A percentile compares a stretch with the other conserved stretches of the same genome.
Evolutionary conservation across 1,140 invertebrate genomes (phyloP).

Genomic region (Aphaenogaster rudis): DNA sequence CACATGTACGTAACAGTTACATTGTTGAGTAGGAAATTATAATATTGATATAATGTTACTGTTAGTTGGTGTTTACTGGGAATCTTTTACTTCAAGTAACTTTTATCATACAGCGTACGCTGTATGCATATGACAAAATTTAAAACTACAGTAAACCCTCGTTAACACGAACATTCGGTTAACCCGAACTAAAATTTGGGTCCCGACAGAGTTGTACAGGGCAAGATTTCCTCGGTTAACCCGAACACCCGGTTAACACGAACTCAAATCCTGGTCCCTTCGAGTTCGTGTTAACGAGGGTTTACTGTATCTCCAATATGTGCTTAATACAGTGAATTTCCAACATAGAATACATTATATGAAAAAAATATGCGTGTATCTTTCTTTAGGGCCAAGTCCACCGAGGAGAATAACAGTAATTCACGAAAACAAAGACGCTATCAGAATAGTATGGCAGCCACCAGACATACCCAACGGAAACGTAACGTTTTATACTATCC

Average conservation of each 20-base stretch:
- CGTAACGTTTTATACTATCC: slow-evolving; percentile 88
- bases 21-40: too few species aligned
- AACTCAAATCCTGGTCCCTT: too few species aligned
- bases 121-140: slow-evolving; percentile 3
- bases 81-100: slow-evolving; percentile 19
- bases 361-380: background rate
- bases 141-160: background rate
- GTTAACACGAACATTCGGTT: too few species aligned
- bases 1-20: too few species aligned
- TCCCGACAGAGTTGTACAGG: too few species aligned
- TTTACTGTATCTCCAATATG: background rate
- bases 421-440: slow-evolving; percentile 65
- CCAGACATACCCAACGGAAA: slow-evolving; percentile 89
- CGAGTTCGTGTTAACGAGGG: too few species aligned
- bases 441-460: slow-evolving; percentile 86
- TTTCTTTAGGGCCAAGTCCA: slow-evolving; percentile 80
- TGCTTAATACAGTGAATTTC: background rate
- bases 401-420: slow-evolving; percentile 75
- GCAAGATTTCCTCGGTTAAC: too few species aligned
- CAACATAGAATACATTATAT: background rate
- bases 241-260: too few species aligned
- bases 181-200: too few species aligned
- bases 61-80: too few species aligned
- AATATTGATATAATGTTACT: too few species aligned
- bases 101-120: background rate